Evolutionary conservation across 1,140 invertebrate genomes (phyloP), one percentile per base, ranked within the genome.

Genomic region (Physella acuta): DNA sequence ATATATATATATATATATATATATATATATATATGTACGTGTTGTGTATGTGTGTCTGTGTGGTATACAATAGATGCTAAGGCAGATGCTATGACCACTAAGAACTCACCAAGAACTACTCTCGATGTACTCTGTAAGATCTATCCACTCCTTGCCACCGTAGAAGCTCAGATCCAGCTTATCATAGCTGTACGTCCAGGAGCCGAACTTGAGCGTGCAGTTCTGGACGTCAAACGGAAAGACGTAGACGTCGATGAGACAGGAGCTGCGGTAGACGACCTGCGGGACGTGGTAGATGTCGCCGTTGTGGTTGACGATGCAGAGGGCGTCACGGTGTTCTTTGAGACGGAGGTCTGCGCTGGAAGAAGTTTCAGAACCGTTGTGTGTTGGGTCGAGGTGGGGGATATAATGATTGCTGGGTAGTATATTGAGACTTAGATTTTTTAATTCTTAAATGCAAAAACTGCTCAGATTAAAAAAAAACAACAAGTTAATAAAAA

Each of bases 201-300:
- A 79, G 14, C 80, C 81, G 44, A 84, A 84, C 67, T 82, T 83
- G 73, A 84, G 73, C 8, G 71, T 72, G 61, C 83, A 84, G 36
- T 68, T 75, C 66, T 85, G 83, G 20, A 77, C 51, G 68, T 84
- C 83, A 73, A 83, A 84, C 5, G 83, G 83, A 70, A 84, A 84
- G 62, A 78, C 70, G 55, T 76, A 77, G 55, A 82, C 82, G 82
- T 98, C 94, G 67, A 84, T 83, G 30, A 69, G 61, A 71, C 97
- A 99, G 4, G 95, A 97, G 14, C 94, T 97, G 84, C 99, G 98
- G 84, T 97, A 99, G 81, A 99, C 98, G 2, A 96, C 96, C 52
- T 95, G 95, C 44, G 96, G 96, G 81, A 97, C 94, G 95, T 95
- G 98, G 55, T 92, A 88, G 37, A 98, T 94, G 85, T 92, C 93